Conservation (phyloP, 2,888 invertebrate genomes). For the Galeruca laticollis region DNA sequence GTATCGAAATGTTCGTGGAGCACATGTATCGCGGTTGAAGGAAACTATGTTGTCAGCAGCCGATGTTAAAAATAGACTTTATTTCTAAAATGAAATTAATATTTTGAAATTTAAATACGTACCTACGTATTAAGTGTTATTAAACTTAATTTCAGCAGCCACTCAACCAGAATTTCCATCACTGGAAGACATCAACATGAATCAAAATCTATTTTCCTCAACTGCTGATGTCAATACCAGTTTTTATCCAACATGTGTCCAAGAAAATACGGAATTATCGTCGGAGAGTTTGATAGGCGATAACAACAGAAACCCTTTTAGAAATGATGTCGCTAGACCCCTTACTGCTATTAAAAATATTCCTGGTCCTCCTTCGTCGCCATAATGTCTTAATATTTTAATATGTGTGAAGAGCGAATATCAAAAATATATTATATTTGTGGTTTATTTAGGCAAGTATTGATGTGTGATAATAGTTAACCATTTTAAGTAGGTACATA, state of each 20-base stretch:
- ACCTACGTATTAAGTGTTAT: neutral
- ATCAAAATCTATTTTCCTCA: constrained; percentile 52
- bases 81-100: no score
- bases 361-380: constrained; percentile 58
- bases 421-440: constrained; percentile 52
- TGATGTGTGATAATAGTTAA: constrained; percentile 6
- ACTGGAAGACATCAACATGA: constrained; percentile 57
- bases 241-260: constrained; percentile 38
- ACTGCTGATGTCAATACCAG: constrained; percentile 41
- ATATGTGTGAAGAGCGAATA: constrained; percentile 53
- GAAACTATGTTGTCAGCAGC: no score
- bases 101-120: no score
- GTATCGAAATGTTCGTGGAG: no score
- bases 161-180: constrained; percentile 53
- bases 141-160: constrained; percentile 11
- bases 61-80: no score
- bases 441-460: neutral
- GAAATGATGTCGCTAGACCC: constrained; percentile 56
- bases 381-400: constrained; percentile 34
- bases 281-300: constrained; percentile 60
- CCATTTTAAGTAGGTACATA: neutral
- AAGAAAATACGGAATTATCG: constrained; percentile 19
- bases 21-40: no score
- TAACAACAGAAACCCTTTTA: constrained; percentile 57
- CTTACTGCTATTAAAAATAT: constrained; percentile 61